Base-by-base conservation (phyloP, 53 echinoderm and acorn worm species). In the Pentamera pediparva region DNA sequence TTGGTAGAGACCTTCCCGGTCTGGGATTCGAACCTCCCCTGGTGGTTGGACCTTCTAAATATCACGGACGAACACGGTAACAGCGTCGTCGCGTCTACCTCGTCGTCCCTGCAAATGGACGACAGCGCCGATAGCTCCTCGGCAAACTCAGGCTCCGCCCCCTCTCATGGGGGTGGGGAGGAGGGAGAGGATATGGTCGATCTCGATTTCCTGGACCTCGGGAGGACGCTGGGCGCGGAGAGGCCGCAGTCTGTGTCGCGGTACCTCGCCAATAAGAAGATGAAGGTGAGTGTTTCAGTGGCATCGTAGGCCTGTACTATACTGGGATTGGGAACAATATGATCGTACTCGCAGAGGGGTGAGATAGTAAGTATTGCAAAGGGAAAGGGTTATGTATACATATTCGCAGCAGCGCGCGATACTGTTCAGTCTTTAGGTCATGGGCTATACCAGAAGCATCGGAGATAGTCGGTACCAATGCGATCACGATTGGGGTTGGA, bases 31-130 rank as follows among this genome's bases (percentile, higher is more conserved):
- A 17, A 43, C 5, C 45, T 43, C 17, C 67, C 67, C 0, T 67
- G 67, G 67, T 67, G 67, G 67, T 41, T 67, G 10, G 67, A 67
- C 28, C 30, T 40, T 12, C 19, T 67, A 13, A 67, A 67, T 10
- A 67, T 43, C 7, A 67, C 67, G 0, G 67, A 5, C 7, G 45
- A 41, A 11, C 6, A 19, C 4, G 63, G 63, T 36, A 5, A 21
- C 4, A 17, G 28, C 8, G 15, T 41, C 8, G 43, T 41, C 8
- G 9, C 15, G 15, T 17, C 54, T 8, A 28, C 54, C 7, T 54
- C 54, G 6, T 54, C 54, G 1, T 54, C 54, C 2, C 18, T 54
- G 22, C 54, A 54, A 54, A 6, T 54, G 18, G 67, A 41, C 6
- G 29, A 41, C 58, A 20, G 25, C 25, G 12, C 1, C 6, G 54